phyloP scores from a whole-genome alignment of 2,113 vertebrate genomes.

The Hiodon tergisus region DNA sequence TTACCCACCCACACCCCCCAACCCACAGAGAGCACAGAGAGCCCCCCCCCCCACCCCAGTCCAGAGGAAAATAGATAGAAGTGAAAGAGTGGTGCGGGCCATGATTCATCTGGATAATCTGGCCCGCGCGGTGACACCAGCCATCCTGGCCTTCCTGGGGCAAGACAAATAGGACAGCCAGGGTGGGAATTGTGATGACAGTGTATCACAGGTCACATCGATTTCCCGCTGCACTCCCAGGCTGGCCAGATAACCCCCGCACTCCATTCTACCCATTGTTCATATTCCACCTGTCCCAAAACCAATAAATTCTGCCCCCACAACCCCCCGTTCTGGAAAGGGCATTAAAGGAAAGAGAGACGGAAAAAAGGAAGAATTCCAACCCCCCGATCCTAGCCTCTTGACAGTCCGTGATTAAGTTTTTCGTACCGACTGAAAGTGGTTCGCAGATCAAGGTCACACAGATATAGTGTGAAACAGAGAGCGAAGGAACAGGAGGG shows the following conservation, averaged over 20 bases:
- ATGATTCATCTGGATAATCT: conserved; percentile 86
- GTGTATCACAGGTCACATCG: conserved; percentile 81
- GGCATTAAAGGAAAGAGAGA: conserved; percentile 68
- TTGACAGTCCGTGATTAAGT: conserved; percentile 74
- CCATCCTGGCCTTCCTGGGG: conserved; percentile 65
- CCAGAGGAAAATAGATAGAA: conserved; percentile 76
- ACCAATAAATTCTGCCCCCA: conserved; percentile 65
- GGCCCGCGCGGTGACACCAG: conserved; percentile 69
- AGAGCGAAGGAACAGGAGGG: conserved; percentile 11
- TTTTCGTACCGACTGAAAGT: conserved; percentile 69
- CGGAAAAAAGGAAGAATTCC: conserved; percentile 59
- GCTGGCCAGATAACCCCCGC: conserved; percentile 76
- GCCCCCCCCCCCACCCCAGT: conserved; percentile 43
- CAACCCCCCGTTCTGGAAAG: conserved; percentile 56
- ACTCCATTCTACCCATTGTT: conserved; percentile 79
- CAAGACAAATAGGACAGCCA: conserved; percentile 81
- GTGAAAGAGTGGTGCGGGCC: conserved; percentile 69
- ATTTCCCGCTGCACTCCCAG: conserved; percentile 75
- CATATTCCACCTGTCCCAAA: conserved; percentile 76
- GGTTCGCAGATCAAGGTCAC: conserved; percentile 72
- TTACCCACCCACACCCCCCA: conserved; percentile 55
- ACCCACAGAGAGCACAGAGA: neutral
- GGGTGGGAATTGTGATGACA: conserved; percentile 76
- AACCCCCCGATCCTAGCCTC: conserved; percentile 40
- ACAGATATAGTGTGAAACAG: conserved; percentile 36